Base-by-base conservation (phyloP, 2,888 invertebrate genomes). In the Mythimna loreyi region DNA sequence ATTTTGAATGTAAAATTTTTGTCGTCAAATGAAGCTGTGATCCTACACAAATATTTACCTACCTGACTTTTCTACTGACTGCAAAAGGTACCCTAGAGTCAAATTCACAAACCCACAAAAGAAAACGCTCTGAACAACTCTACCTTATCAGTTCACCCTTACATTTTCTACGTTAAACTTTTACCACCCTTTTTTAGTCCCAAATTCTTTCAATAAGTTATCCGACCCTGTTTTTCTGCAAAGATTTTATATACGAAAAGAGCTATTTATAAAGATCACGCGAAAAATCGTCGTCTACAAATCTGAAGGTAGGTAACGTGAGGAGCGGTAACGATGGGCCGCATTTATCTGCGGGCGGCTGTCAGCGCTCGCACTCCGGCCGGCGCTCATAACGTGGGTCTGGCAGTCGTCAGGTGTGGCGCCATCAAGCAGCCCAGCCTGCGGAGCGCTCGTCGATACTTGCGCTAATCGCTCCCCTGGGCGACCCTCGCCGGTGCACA, bases 301-400 rank as follows among this genome's bases (percentile, higher is more conserved):
- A 90, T 90, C 84, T 87, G 85, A 84, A 57, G 53, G 63, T 64
- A 66, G 60, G 63, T 67, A 66, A 45, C 66, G 58, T 60, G 61
- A 85, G 87, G 61, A 61, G 56, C 70, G 53, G 84, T 86, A 87
- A 83, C 81, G 83, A 81, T 80, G 83, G 85, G 60, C 52, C 36
- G 25, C 88, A 89, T 87, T 89, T 90, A 86, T 89, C 82, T 86
- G 82, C 56, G 60, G 80, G 79, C 86, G 84, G 67, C 50, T 88
- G 89, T 87, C 90, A 79, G 85, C 86, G 76, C 78, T 33, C 33
- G 33, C 64, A 45, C 62, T 71, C 28, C 72, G 85, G 75, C 75
- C 59, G 74, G 55, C 73, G 72, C 70, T 78, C 80, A 71, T 77
- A 80, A 80, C 75, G 74, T 33, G 77, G 82, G 65, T 72, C 69